Evolutionary conservation across 2,797 vertebrate genomes (phyloP), one percentile per base, ranked within the genome.

Genomic region (Stomatorhinus walkeri): DNA sequence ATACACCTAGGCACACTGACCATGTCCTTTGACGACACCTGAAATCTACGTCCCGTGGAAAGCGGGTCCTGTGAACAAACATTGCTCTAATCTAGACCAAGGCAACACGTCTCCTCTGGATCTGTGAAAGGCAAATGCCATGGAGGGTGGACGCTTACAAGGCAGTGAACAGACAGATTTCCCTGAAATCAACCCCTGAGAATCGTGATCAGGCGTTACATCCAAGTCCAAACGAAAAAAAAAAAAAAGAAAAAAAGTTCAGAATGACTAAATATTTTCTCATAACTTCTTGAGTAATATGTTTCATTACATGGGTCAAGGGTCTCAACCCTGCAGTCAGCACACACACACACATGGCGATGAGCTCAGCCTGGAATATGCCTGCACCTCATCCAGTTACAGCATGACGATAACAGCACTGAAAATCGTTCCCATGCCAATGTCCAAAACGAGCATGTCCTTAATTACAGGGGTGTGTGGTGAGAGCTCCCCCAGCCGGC

Each of bases 1-100:
- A 90, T 90, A 91, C 93, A 91, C 90, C 88, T 89, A 92, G 94
- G 90, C 91, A 88, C 28, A 89, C 49, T 90, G 93, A 90, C 92
- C 91, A 88, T 64, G 22, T 43, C 72, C 36, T 43, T n/a, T 79
- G 19, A 76, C 3, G 7, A 8, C 14, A 28, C 72, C 32, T 1
- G 28, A 76, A 16, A 48, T 22, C 22, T 24, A 28, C 19, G 0
- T 86, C 1, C 22, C 7, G 51, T 7, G 4, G 16, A 32, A 49
- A 54, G n/a, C 7, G 16, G n/a, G 14, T 85, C 43, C n/a, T n/a
- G n/a, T 84, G 81, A 16, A 16, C 22, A 72, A 36, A 36, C 4
- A 14, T 24, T 49, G 16, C 48, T 28, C n/a, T 85, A 49, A 85
- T n/a, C 43, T 14, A 76, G 68, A 76, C 1, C 10, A 48, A 84